A percentile compares a stretch with the other conserved stretches of the same genome.
phyloP scores from a whole-genome alignment of 2,113 vertebrate species.

The Tragelaphus scriptus region DNA sequence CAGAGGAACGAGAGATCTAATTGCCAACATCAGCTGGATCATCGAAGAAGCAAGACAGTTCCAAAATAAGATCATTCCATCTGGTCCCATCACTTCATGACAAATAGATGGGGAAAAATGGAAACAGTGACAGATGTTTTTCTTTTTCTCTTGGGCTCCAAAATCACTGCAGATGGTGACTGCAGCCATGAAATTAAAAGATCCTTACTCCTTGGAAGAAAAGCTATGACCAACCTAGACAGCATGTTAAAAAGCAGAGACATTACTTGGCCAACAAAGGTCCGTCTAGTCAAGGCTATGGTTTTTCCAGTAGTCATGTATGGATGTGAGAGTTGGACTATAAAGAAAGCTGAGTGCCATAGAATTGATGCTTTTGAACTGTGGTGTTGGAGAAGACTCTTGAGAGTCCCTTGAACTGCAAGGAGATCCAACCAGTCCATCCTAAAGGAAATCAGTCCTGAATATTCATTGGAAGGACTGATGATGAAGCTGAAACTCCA shows the following conservation, averaged over 20 bases:
- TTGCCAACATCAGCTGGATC: not conserved
- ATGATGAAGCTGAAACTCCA: not conserved
- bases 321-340: not conserved
- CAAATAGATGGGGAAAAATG: not conserved
- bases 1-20: not conserved
- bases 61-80: not conserved
- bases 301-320: not conserved
- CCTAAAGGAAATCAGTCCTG: not conserved
- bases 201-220: not conserved
- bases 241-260: not conserved
- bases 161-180: not conserved
- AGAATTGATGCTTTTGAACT: not conserved
- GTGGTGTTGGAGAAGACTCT: not conserved
- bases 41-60: not conserved
- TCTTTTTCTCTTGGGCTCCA: not conserved
- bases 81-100: not conserved
- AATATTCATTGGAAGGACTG: not conserved
- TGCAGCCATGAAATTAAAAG: not conserved
- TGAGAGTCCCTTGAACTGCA: not conserved
- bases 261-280: not conserved
- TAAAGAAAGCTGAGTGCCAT: not conserved
- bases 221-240: not conserved
- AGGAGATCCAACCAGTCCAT: not conserved
- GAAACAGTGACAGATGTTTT: not conserved
- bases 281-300: not conserved